phyloP scores from a whole-genome alignment of 1,140 invertebrate species.

The Meloidogyne exigua region DNA sequence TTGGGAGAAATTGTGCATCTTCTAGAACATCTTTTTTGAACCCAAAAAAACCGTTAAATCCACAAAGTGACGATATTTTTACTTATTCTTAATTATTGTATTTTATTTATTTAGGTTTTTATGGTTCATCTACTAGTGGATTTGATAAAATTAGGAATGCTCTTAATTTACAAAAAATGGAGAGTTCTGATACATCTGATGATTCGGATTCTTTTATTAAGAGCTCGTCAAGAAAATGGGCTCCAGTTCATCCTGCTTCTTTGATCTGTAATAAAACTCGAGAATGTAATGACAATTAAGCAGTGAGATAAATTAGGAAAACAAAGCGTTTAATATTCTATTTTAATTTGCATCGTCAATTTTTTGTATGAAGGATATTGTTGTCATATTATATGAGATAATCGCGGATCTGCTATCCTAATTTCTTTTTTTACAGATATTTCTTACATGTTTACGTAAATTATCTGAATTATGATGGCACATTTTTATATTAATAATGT shows the following conservation, averaged over 20 bases:
- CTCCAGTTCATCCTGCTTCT: background rate
- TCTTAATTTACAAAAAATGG: background rate
- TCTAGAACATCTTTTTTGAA: background rate
- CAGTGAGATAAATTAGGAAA: background rate
- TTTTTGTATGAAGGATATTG: too few relatives aligned
- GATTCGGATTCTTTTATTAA: background rate
- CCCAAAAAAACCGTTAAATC: background rate
- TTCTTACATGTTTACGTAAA: too few relatives aligned
- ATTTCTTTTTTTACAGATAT: too few relatives aligned
- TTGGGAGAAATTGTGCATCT: background rate
- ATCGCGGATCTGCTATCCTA: too few relatives aligned
- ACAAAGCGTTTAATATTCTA: too few relatives aligned
- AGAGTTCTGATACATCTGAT: background rate
- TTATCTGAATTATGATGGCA: too few relatives aligned
- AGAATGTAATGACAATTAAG: background rate
- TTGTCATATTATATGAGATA: too few relatives aligned
- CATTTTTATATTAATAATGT: too few relatives aligned
- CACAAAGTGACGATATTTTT: background rate
- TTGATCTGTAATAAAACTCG: background rate
- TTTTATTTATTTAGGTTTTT: background rate
- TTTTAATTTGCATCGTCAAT: too few relatives aligned
- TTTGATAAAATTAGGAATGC: conserved; percentile 2
- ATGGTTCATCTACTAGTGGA: background rate
- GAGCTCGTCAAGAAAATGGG: background rate
- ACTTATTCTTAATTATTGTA: background rate